Evolutionary conservation across 2,113 vertebrate species (phyloP).

Genomic region (Lynx canadensis): DNA sequence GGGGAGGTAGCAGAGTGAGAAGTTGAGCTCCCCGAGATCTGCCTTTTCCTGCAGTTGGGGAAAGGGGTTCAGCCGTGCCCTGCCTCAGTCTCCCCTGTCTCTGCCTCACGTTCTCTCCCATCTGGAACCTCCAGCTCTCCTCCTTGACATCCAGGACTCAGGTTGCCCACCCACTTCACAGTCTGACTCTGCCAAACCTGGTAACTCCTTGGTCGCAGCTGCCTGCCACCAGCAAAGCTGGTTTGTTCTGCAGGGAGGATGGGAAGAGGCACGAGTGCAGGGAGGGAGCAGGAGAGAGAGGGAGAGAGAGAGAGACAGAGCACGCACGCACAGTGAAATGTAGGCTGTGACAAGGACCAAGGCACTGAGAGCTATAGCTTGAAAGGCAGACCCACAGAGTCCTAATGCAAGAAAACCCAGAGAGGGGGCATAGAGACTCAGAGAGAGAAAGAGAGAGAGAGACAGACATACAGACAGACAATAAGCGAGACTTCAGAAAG

Average conservation of each 20-base stretch:
- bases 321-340: not conserved
- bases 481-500: not conserved
- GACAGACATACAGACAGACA: not conserved
- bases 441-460: not conserved
- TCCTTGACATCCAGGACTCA: not conserved
- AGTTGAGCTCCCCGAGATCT: slow-evolving; percentile 96
- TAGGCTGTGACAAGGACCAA: not conserved
- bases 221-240: not conserved
- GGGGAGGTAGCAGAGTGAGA: slow-evolving; percentile 97
- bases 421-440: not conserved
- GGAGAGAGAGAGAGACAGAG: not conserved
- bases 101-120: not conserved
- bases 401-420: not conserved
- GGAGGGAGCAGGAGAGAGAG: not conserved
- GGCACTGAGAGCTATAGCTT: rapidly evolving
- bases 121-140: not conserved
- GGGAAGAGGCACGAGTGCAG: not conserved
- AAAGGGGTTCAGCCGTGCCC: rapidly evolving
- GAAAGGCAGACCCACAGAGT: not conserved
- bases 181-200: not conserved
- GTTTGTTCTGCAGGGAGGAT: not conserved
- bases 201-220: not conserved
- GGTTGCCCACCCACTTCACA: not conserved
- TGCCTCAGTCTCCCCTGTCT: not conserved
- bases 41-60: slow-evolving; percentile 91